Percentiles rank a stretch among this genome's conserved stretches.
phyloP scores from a whole-genome alignment of 2,113 vertebrate species.

The Gymnobelideus leadbeateri region DNA sequence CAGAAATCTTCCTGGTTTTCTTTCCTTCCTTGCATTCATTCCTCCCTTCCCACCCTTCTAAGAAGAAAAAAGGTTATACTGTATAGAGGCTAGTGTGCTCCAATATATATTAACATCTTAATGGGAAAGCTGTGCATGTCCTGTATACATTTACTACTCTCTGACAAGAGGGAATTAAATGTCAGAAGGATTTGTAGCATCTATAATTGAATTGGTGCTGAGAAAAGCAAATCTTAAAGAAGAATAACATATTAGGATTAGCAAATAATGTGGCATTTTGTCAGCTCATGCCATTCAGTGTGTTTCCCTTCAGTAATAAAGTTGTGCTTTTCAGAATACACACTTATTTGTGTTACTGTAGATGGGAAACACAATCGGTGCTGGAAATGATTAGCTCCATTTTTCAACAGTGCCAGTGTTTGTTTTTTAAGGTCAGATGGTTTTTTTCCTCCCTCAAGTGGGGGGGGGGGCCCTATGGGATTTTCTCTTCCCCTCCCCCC shows the following conservation, averaged over 20 bases:
- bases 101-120: conserved; percentile 92
- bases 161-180: conserved; percentile 95
- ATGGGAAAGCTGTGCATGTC: conserved; percentile 91
- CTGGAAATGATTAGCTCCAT: conserved; percentile 37
- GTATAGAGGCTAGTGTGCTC: conserved; percentile 74
- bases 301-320: conserved; percentile 81
- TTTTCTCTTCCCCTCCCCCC: neutral
- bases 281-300: conserved; percentile 82
- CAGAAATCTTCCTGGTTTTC: conserved; percentile 29
- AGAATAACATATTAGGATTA: conserved; percentile 95
- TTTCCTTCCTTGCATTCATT: conserved; percentile 22
- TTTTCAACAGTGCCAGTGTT: conserved; percentile 22
- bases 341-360: conserved; percentile 69
- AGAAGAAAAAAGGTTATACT: conserved; percentile 63
- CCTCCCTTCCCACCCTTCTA: conserved; percentile 23
- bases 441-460: conserved; percentile 3
- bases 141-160: conserved; percentile 88
- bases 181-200: conserved; percentile 95
- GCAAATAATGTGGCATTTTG: conserved; percentile 92
- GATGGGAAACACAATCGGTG: conserved; percentile 54
- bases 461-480: neutral
- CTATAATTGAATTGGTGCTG: conserved; percentile 97
- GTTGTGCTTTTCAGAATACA: conserved; percentile 76
- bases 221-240: conserved; percentile 92
- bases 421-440: conserved; percentile 73